These are phyloP conservation scores for Limnephilus marmoratus DNA, from an alignment of 2,888 invertebrate genomes.

Conservation along the genomic window DNA sequence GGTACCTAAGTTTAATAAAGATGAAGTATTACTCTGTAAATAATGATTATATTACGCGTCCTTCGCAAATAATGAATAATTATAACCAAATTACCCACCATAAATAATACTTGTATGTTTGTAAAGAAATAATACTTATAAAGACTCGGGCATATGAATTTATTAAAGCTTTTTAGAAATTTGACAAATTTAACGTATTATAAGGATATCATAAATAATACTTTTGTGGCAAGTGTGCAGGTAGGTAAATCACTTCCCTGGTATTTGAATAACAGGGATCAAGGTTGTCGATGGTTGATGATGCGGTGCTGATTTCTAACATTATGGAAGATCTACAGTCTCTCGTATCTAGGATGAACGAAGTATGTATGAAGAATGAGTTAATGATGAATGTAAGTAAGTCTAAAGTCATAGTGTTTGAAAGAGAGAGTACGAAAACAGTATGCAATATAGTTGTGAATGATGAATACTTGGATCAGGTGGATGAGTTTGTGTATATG, in stretches of 20 bases:
- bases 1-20: not conserved
- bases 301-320: too few relatives aligned
- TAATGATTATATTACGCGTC: not conserved
- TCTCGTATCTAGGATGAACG: too few relatives aligned
- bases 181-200: not conserved
- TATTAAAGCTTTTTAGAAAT: not conserved
- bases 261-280: not conserved
- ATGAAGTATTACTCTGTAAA: not conserved
- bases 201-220: not conserved
- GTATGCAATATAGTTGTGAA: too few relatives aligned
- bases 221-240: not conserved
- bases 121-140: not conserved
- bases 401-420: too few relatives aligned
- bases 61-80: not conserved
- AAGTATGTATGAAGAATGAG: too few relatives aligned
- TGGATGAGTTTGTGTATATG: too few relatives aligned
- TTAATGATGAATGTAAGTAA: too few relatives aligned
- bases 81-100: not conserved
- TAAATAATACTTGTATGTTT: not conserved
- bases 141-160: too few relatives aligned
- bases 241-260: not conserved
- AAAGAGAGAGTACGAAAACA: too few relatives aligned
- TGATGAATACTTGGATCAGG: too few relatives aligned
- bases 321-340: too few relatives aligned
- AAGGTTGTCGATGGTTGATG: too few relatives aligned